phyloP scores from a whole-genome alignment of 2,797 vertebrate species.

The Holocentrus rufus region DNA sequence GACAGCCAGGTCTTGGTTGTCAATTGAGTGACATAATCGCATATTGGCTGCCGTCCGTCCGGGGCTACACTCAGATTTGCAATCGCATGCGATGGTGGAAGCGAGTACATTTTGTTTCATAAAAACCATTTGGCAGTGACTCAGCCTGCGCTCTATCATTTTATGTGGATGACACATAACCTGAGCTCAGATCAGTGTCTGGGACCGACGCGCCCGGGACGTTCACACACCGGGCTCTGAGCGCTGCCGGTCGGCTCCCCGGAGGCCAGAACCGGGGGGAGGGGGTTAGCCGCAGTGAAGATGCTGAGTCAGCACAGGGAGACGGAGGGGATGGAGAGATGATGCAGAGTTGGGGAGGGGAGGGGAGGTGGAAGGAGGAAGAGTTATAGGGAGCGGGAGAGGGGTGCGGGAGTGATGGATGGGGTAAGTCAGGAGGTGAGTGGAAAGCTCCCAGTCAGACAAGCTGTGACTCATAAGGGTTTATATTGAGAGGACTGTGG shows the following conservation, averaged over 20 bases:
- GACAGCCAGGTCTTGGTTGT: too few species aligned
- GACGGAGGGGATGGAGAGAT: constrained; percentile 17
- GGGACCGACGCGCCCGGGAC: constrained; percentile 35
- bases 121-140: too few species aligned
- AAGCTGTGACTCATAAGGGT: constrained; percentile 33
- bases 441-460: constrained; percentile 27
- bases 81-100: too few species aligned
- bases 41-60: too few species aligned
- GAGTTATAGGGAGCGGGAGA: not conserved
- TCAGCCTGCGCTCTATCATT: not conserved
- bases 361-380: constrained; percentile 13
- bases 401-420: constrained; percentile 9
- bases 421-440: not conserved
- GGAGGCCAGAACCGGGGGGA: constrained; percentile 6
- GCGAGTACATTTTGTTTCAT: too few species aligned
- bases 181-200: constrained; percentile 33
- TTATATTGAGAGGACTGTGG: not conserved
- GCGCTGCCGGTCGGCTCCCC: constrained; percentile 29
- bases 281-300: constrained; percentile 28
- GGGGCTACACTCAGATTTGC: too few species aligned
- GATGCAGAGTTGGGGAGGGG: constrained; percentile 37
- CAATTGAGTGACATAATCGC: too few species aligned
- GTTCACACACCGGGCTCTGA: constrained; percentile 38
- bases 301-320: constrained; percentile 63
- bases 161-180: constrained; percentile 28